Evolutionary conservation across 2,797 vertebrate genomes (phyloP), one percentile per base, ranked within the genome.

Genomic region (Bovichtus diacanthus): DNA sequence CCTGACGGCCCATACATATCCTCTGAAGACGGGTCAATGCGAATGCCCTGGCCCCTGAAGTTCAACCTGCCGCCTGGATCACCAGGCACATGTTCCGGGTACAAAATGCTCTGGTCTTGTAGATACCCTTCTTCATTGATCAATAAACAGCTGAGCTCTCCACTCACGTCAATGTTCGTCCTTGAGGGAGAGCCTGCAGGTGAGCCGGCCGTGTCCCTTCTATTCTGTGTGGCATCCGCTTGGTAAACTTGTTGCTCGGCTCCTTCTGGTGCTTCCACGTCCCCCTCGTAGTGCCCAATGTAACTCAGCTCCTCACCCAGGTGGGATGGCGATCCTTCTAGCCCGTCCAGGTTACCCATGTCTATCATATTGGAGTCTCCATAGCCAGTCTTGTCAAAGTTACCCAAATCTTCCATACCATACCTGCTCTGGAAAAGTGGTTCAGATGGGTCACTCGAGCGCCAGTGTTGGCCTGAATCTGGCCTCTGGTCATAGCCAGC

Each of bases 61-160:
- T 71, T 87, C 11, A 87, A 56, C 69, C 87, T 85, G 31, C 67
- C 56, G 4, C 82, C 83, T 34, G 78, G 68, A 46, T 89, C 83
- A 18, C 73, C 78, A 25, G 85, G 74, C 4, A 73, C 62, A 4
- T 86, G 82, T 72, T 82, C 90, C 34, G 92, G 85, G 25, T 92
- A 88, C 54, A 93, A 64, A 34, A 88, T 70, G 16, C 85, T 91
- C 0, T 88, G 83, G 50, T 95, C 89, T 87, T 96, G 95, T 41
- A 95, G 84, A 78, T 93, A 95, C 2, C 95, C 95, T 21, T 96
- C 93, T 81, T 95, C 94, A 31, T 96, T 95, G 62, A 96, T 96
- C 72, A 96, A 80, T 51, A 96, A 88, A 78, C 95, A 95, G 89
- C 89, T 93, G 36, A 95, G 87, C 47, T 91, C 88, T 51, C 90